phyloP scores from a whole-genome alignment of 2,113 vertebrate genomes.

The Pimephales promelas region DNA sequence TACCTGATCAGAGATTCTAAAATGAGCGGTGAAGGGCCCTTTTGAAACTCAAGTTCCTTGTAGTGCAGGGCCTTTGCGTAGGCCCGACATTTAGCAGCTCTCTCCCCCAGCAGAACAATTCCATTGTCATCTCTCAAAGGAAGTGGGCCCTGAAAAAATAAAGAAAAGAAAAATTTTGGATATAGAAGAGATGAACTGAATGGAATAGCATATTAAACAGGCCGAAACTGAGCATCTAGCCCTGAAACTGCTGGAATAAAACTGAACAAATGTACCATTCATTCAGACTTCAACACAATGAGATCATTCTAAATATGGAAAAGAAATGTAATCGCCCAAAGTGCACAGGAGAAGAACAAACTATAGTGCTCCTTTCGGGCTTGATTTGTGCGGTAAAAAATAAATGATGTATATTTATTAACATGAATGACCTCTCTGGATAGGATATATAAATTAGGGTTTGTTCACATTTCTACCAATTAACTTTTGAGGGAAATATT shows the following conservation, averaged over 20 bases:
- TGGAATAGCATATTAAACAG: background rate
- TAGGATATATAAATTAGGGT: background rate
- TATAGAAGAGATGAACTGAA: background rate
- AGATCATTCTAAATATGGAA: slow-evolving; percentile 26
- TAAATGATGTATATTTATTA: background rate
- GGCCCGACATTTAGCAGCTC: slow-evolving; percentile 94
- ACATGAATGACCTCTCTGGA: background rate
- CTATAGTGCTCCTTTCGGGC: background rate
- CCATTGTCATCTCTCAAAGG: slow-evolving; percentile 96
- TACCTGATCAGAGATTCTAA: slow-evolving; percentile 99
- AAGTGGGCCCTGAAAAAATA: slow-evolving; percentile 84
- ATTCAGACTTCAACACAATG: slow-evolving; percentile 12
- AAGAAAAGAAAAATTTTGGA: background rate
- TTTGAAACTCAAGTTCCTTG: slow-evolving; percentile 99
- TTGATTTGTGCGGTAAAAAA: background rate
- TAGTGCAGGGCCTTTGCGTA: slow-evolving; percentile 98
- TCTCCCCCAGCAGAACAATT: slow-evolving; percentile 92
- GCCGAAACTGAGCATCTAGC: background rate
- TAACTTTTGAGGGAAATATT: no score
- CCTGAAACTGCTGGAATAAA: background rate
- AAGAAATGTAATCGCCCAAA: background rate
- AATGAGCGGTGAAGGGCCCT: slow-evolving; percentile 91
- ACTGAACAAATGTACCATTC: slow-evolving; percentile 39
- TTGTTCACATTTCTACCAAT: no score
- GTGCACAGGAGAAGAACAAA: background rate